Evolutionary conservation across 2,888 invertebrate species (phyloP).

Genomic region (Pediacus dermestoides): DNA sequence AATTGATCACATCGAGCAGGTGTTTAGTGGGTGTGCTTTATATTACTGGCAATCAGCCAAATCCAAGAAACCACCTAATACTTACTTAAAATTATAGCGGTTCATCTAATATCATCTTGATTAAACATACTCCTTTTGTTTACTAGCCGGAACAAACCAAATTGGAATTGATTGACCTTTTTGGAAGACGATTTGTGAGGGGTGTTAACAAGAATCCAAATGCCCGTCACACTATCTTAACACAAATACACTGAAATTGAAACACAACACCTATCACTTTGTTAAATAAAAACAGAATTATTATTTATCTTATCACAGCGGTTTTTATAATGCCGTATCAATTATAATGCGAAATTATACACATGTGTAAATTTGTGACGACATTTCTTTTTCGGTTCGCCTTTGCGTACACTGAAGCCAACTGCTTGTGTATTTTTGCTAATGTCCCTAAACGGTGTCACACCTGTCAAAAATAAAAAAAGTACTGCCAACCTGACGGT

Average conservation of each 20-base stretch:
- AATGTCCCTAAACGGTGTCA: conserved; percentile 10
- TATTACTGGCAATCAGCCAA: conserved; percentile 41
- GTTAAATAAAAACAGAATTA: conserved; percentile 24
- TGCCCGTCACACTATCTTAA: conserved; percentile 13
- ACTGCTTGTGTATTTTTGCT: conserved; percentile 22
- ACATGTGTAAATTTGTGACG: conserved; percentile 50
- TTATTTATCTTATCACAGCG: conserved; percentile 33
- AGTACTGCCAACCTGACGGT: conserved; percentile 5
- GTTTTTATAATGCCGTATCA: conserved; percentile 31
- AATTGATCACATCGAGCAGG: conserved; percentile 42
- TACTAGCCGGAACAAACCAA: too few species aligned
- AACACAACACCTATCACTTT: conserved; percentile 32
- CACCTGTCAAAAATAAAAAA: conserved; percentile 21
- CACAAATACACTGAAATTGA: conserved; percentile 25
- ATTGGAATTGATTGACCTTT: conserved; percentile 36
- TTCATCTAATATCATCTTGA: conserved; percentile 43
- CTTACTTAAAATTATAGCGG: conserved; percentile 41
- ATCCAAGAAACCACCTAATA: conserved; percentile 42
- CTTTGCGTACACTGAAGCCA: conserved; percentile 18
- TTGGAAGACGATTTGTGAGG: conserved; percentile 29
- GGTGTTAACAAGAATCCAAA: conserved; percentile 35
- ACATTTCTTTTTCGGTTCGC: conserved; percentile 45
- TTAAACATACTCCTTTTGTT: too few species aligned
- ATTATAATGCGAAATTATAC: conserved; percentile 47
- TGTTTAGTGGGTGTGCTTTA: conserved; percentile 45